A percentile compares a stretch with the other conserved stretches of the same genome.
Evolutionary conservation across 1,140 invertebrate genomes (phyloP).

Genomic region (Megalopta genalis): DNA sequence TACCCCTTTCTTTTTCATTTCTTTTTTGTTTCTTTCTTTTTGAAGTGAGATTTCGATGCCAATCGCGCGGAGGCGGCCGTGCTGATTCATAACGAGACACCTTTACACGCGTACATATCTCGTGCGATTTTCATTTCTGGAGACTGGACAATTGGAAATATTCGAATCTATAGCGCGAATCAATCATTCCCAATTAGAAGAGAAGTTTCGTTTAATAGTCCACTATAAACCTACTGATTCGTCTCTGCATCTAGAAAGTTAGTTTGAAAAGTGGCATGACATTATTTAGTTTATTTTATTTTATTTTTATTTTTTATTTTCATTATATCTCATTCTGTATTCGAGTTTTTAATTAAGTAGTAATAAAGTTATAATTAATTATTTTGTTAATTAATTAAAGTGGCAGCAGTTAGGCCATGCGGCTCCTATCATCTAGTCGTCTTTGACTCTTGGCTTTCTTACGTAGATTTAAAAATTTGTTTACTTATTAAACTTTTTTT

Average conservation of each 20-base stretch:
- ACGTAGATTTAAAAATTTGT: slow-evolving; percentile 75
- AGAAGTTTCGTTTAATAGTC: slow-evolving; percentile 66
- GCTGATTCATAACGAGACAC: slow-evolving; percentile 36
- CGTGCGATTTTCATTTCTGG: slow-evolving; percentile 50
- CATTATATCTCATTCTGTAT: slow-evolving; percentile 41
- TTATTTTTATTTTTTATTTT: slow-evolving; percentile 39
- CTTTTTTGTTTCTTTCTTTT: too few relatives aligned
- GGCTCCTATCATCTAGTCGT: slow-evolving; percentile 78
- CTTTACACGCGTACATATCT: slow-evolving; percentile 49
- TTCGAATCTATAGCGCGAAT: slow-evolving; percentile 73
- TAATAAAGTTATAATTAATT: slow-evolving; percentile 79
- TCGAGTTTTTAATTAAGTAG: slow-evolving; percentile 73
- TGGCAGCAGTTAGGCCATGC: slow-evolving; percentile 80
- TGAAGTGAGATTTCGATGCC: too few relatives aligned
- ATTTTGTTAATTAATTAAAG: slow-evolving; percentile 75
- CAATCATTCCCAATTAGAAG: slow-evolving; percentile 70
- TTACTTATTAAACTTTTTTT: slow-evolving; percentile 73
- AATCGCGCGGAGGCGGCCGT: slow-evolving; percentile 2
- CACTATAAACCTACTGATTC: slow-evolving; percentile 69
- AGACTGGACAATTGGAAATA: slow-evolving; percentile 72
- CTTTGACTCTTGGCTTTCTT: slow-evolving; percentile 77
- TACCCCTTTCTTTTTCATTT: too few relatives aligned
- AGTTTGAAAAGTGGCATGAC: slow-evolving; percentile 78
- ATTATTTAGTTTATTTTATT: slow-evolving; percentile 23
- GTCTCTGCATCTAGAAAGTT: slow-evolving; percentile 77